Percentiles rank a stretch among this genome's conserved stretches.
Conservation (phyloP, 2,888 invertebrate species). For the Melanostoma scalare region DNA sequence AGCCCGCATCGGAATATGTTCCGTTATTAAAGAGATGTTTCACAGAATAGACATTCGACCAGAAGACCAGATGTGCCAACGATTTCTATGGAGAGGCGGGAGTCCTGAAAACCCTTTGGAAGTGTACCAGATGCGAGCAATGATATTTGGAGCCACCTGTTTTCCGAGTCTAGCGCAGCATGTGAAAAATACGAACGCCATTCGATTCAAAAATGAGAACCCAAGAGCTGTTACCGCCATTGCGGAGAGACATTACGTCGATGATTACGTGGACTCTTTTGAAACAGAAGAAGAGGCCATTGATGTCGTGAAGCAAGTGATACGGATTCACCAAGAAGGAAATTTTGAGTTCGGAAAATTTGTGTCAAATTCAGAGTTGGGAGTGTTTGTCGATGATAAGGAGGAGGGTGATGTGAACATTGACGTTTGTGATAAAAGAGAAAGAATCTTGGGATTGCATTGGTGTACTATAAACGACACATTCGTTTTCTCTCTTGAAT, state of each 20-base stretch:
- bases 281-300: constrained; percentile 27
- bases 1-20: constrained; percentile 17
- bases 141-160: constrained; percentile 24
- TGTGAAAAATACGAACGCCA: no score
- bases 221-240: constrained; percentile 39
- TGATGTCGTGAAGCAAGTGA: constrained; percentile 3
- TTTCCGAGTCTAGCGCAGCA: not conserved
- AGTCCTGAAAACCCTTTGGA: constrained; percentile 17
- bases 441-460: constrained; percentile 64
- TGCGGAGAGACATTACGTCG: constrained; percentile 34
- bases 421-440: constrained; percentile 5
- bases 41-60: constrained; percentile 23
- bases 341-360: constrained; percentile 28
- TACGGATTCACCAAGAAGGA: constrained; percentile 7
- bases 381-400: not conserved
- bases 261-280: constrained; percentile 50
- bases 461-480: constrained; percentile 60
- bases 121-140: constrained; percentile 22
- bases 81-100: constrained; percentile 36
- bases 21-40: constrained; percentile 38
- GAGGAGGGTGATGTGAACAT: constrained; percentile 17
- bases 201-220: not conserved
- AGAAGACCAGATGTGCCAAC: constrained; percentile 30
- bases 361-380: constrained; percentile 23
- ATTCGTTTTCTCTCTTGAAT: constrained; percentile 36